These are phyloP conservation scores for Antrozous pallidus DNA, from an alignment of 2,797 vertebrate species.

Conservation along the genomic window DNA sequence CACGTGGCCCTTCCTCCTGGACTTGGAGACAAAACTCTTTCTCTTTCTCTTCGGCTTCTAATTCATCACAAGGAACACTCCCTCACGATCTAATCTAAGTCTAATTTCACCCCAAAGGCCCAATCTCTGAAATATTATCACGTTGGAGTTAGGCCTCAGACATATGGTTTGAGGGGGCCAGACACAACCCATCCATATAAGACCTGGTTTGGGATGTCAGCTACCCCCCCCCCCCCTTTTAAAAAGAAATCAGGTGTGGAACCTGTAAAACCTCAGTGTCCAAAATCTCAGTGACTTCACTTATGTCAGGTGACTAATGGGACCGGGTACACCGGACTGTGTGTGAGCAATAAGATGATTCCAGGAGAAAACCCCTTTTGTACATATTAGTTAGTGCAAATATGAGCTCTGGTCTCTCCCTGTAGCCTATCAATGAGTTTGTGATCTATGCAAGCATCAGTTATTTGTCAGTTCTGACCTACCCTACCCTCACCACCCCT, in stretches of 20 bases:
- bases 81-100: not conserved
- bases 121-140: not conserved
- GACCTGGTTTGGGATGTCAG: not conserved
- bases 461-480: not conserved
- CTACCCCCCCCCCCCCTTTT: not conserved
- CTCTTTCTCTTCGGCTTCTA: too few species aligned
- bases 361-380: not conserved
- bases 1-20: not conserved
- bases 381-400: accelerated
- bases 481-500: accelerated
- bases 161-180: not conserved
- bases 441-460: not conserved
- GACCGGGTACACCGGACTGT: accelerated
- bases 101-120: not conserved
- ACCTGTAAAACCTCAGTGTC: not conserved
- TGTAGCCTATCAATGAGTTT: too few species aligned
- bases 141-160: not conserved
- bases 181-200: not conserved
- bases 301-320: not conserved
- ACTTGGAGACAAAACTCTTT: too few species aligned
- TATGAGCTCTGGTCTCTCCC: not conserved
- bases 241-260: not conserved
- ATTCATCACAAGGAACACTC: not conserved
- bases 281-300: not conserved
- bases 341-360: not conserved